phyloP scores from a whole-genome alignment of 2,888 invertebrate species.

The Euphydryas editha region DNA sequence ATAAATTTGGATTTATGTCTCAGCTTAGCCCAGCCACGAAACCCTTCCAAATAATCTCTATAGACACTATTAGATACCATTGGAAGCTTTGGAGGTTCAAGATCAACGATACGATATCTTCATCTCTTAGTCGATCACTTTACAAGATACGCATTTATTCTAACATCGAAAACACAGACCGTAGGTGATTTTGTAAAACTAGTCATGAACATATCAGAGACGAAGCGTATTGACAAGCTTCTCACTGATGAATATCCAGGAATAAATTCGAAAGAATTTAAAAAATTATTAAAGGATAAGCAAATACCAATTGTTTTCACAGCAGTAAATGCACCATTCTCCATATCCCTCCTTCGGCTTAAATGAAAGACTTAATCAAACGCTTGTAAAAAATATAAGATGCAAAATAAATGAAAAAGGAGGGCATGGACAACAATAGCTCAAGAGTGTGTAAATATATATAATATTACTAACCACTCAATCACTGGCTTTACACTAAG shows the following conservation, averaged over 20 bases:
- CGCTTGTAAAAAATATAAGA: no score
- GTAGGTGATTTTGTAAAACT: slow-evolving; percentile 23
- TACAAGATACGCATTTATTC: slow-evolving; percentile 40
- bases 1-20: slow-evolving; percentile 38
- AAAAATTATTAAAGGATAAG: no score
- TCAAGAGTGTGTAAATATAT: not conserved
- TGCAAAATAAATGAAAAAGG: not conserved
- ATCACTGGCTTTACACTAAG: not conserved
- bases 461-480: not conserved
- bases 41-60: slow-evolving; percentile 42
- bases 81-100: slow-evolving; percentile 41
- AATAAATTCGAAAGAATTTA: no score
- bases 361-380: no score
- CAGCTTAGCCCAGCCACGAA: slow-evolving; percentile 40
- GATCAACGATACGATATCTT: slow-evolving; percentile 45
- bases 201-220: slow-evolving; percentile 14
- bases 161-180: slow-evolving; percentile 44
- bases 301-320: no score
- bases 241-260: not conserved
- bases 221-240: not conserved
- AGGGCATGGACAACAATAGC: not conserved
- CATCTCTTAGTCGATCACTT: not conserved
- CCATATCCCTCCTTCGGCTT: no score
- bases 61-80: slow-evolving; percentile 18
- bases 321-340: no score